Evolutionary conservation across 30 jellyfish, hydroid and myxozoan genomes (phyloP).

Genomic region (Morbakka virulenta): DNA sequence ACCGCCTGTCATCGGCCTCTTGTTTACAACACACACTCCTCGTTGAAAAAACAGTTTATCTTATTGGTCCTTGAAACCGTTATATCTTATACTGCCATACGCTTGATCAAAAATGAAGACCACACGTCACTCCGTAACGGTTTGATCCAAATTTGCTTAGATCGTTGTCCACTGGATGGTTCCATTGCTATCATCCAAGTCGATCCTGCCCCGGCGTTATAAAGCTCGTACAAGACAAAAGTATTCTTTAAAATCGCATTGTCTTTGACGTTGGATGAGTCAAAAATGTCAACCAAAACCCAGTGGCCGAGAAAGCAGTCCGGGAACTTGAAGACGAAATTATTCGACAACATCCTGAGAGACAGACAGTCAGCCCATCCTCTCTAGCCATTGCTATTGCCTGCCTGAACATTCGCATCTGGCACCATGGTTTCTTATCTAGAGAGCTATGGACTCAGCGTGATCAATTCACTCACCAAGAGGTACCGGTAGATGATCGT

Average conservation of each 20-base stretch:
- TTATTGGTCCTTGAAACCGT: constrained; percentile 29
- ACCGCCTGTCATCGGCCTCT: too few species aligned
- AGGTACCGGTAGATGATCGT: neutral
- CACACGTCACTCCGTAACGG: constrained; percentile 24
- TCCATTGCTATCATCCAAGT: constrained; percentile 15
- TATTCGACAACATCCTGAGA: constrained; percentile 28
- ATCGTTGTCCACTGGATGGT: constrained; percentile 7
- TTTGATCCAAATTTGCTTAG: neutral
- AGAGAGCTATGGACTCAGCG: constrained; percentile 40
- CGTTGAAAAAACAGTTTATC: too few species aligned
- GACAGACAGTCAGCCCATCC: neutral
- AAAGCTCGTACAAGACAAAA: neutral
- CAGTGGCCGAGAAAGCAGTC: constrained; percentile 51
- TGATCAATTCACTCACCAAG: constrained; percentile 30
- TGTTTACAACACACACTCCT: too few species aligned
- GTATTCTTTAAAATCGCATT: neutral
- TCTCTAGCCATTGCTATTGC: constrained; percentile 28
- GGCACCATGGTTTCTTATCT: constrained; percentile 27
- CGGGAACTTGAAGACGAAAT: constrained; percentile 35
- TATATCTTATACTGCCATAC: constrained; percentile 9
- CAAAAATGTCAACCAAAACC: constrained; percentile 36
- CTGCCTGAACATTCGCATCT: constrained; percentile 30
- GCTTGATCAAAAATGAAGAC: too few species aligned
- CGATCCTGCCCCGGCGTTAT: constrained; percentile 58
- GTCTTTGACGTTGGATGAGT: constrained; percentile 24